Percentiles rank a stretch among this genome's conserved stretches.
Evolutionary conservation across 2,888 invertebrate species (phyloP).

Genomic region (Therioaphis trifolii): DNA sequence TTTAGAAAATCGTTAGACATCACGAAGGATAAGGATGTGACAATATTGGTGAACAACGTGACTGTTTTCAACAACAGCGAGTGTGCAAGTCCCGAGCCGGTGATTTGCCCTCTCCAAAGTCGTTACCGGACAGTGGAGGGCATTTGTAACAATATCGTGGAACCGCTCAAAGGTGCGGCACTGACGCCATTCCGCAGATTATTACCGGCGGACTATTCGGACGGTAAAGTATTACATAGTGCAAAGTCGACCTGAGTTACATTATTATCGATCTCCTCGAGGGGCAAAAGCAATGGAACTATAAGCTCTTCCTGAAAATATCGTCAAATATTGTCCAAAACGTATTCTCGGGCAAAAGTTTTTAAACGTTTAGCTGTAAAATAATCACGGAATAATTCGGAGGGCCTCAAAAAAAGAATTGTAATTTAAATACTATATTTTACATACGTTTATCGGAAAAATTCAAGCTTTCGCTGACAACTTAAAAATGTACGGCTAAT

Average conservation of each 20-base stretch:
- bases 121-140: conserved; percentile 78
- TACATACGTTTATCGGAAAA: too few relatives aligned
- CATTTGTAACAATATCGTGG: conserved; percentile 79
- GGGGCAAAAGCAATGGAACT: too few relatives aligned
- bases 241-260: neutral
- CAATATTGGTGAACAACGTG: neutral
- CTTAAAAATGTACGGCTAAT: too few relatives aligned
- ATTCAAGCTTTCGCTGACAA: too few relatives aligned
- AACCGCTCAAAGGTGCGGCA: conserved; percentile 79
- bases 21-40: conserved; percentile 68
- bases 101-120: conserved; percentile 22
- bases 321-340: too few relatives aligned
- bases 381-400: too few relatives aligned
- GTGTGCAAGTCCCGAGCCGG: conserved; percentile 37
- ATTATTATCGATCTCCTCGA: too few relatives aligned
- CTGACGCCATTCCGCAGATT: conserved; percentile 80
- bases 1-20: conserved; percentile 69
- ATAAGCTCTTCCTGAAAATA: too few relatives aligned
- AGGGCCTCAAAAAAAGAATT: too few relatives aligned
- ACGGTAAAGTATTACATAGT: conserved; percentile 72
- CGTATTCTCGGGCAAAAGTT: too few relatives aligned
- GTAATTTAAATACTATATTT: too few relatives aligned
- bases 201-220: conserved; percentile 80
- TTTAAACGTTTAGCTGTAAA: too few relatives aligned
- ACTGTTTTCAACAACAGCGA: conserved; percentile 47